Evolutionary conservation across 1,140 invertebrate genomes (phyloP).

Genomic region (Bombus ignitus): DNA sequence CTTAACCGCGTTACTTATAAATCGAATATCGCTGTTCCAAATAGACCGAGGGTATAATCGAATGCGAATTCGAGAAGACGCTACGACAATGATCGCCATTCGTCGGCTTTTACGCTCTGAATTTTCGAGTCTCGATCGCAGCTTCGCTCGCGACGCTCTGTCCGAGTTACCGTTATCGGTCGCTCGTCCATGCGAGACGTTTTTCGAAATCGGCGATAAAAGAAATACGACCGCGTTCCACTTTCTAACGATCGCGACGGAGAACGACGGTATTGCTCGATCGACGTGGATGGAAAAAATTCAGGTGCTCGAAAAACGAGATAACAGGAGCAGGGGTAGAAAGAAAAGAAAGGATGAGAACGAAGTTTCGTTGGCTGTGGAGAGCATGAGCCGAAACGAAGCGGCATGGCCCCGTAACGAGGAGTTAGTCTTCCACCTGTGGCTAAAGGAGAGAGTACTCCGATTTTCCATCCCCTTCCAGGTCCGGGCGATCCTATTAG

Average conservation of each 20-base stretch:
- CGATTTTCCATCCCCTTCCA: conserved; percentile 42
- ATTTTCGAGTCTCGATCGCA: neutral
- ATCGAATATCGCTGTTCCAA: too few species aligned
- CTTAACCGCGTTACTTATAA: too few species aligned
- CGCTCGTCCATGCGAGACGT: conserved; percentile 15
- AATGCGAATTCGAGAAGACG: neutral
- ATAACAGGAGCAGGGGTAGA: neutral
- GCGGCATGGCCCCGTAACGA: conserved; percentile 58
- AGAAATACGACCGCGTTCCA: neutral
- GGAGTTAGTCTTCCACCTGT: conserved; percentile 49
- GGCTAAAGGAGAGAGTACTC: conserved; percentile 24
- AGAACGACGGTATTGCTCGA: neutral
- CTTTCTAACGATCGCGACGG: neutral
- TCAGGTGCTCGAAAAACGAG: neutral
- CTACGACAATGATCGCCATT: too few species aligned
- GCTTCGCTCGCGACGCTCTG: neutral
- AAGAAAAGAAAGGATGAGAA: neutral
- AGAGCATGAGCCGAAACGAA: conserved; percentile 38
- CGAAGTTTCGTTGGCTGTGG: neutral
- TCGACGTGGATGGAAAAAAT: neutral
- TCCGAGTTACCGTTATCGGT: conserved; percentile 25
- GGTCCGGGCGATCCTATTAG: conserved; percentile 56
- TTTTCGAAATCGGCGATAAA: conserved; percentile 1
- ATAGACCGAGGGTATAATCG: too few species aligned
- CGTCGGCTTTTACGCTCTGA: too few species aligned